phyloP scores from a whole-genome alignment of 2,113 vertebrate genomes.

The Hypocryptadius cinnamomeus region DNA sequence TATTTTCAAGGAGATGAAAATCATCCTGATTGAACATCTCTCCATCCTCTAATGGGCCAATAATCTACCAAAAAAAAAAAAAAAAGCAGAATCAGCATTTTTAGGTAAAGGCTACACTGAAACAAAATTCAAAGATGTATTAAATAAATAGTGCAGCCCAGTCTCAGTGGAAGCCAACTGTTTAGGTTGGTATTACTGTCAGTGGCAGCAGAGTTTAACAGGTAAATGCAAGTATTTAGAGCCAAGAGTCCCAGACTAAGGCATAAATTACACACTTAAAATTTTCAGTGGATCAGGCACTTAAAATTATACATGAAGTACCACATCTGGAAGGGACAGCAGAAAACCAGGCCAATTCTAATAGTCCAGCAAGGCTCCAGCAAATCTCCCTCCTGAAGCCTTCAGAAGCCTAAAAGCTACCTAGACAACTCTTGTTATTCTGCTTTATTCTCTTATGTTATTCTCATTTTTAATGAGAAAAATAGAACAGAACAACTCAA shows the following conservation, averaged over 20 bases:
- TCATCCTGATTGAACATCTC: constrained; percentile 98
- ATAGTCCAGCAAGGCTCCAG: not conserved
- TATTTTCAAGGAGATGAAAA: constrained; percentile 93
- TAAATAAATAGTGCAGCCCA: not conserved
- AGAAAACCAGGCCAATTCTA: not conserved
- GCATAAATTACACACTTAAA: not conserved
- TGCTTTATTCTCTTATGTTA: too few species aligned
- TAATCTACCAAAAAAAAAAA: constrained; percentile 73
- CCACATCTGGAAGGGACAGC: not conserved
- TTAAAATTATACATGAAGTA: not conserved
- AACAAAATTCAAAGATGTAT: not conserved
- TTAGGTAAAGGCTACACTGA: not conserved
- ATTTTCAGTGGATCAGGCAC: not conserved
- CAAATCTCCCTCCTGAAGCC: not conserved
- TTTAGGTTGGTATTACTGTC: not conserved
- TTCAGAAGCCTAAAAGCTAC: not conserved
- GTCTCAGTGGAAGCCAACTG: not conserved
- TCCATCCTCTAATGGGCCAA: constrained; percentile 84
- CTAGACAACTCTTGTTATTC: not conserved
- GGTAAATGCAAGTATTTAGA: not conserved
- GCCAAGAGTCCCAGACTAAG: not conserved
- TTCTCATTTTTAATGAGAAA: too few species aligned
- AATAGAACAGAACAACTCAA: not conserved
- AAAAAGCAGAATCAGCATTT: not conserved
- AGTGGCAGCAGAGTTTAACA: not conserved